A percentile compares a stretch with the other conserved stretches of the same genome.
These are phyloP conservation scores for Acrossocheilus wenchowensis DNA, from an alignment of 2,797 vertebrate species.

Conservation along the genomic window DNA sequence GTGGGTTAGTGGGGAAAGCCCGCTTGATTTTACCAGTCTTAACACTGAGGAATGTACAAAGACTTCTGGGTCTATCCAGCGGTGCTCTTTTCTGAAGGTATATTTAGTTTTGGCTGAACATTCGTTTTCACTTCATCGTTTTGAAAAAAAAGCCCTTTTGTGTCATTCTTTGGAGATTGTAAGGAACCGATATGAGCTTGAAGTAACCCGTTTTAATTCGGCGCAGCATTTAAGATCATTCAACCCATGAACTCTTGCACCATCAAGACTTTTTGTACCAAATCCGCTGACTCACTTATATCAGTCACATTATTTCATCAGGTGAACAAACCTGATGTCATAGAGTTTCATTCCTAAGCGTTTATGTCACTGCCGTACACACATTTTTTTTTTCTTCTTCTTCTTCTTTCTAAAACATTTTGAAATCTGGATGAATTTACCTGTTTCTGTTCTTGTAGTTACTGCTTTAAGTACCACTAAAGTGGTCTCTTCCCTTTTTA, in stretches of 20 bases:
- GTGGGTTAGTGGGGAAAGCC: conserved; percentile 32
- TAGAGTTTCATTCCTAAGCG: background rate
- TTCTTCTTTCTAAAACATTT: background rate
- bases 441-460: background rate
- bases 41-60: conserved; percentile 66
- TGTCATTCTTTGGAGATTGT: conserved; percentile 3
- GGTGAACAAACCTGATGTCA: background rate
- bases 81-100: conserved; percentile 40
- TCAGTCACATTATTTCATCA: background rate
- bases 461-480: background rate
- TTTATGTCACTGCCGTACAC: conserved; percentile 23
- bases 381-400: background rate
- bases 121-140: conserved; percentile 36
- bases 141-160: conserved; percentile 16
- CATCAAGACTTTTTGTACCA: background rate
- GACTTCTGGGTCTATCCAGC: conserved; percentile 51
- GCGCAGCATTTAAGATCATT: background rate
- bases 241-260: background rate
- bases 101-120: conserved; percentile 38
- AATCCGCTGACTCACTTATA: background rate
- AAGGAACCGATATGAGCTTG: background rate
- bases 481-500: background rate
- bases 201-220: background rate
- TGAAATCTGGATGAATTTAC: background rate
- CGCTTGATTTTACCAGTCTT: conserved; percentile 57